These are phyloP conservation scores for Chloropsis cyanopogon DNA, from an alignment of 2,113 vertebrate genomes.

Conservation along the genomic window DNA sequence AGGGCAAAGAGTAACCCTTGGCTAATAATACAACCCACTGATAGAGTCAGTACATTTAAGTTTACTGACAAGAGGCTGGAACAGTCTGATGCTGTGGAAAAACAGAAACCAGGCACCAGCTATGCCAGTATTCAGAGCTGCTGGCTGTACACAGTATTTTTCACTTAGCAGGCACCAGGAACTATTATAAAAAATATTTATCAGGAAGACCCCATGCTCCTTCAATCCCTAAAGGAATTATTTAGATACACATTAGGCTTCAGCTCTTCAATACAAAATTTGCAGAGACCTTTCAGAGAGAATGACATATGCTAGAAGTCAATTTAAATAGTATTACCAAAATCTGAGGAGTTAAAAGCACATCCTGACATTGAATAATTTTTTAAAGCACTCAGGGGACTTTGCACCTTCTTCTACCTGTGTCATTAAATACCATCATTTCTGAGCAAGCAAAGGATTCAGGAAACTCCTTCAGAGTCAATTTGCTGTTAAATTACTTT, in stretches of 20 bases:
- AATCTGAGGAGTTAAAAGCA: neutral
- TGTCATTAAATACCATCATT: neutral
- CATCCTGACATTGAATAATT: neutral
- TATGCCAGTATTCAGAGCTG: neutral
- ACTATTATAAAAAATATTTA: neutral
- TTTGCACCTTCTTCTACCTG: neutral
- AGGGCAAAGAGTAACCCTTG: slow-evolving; percentile 16
- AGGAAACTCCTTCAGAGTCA: neutral
- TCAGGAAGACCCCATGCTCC: neutral
- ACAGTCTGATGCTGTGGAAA: slow-evolving; percentile 29
- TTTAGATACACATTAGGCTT: neutral
- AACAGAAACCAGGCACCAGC: slow-evolving; percentile 15
- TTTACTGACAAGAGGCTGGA: slow-evolving; percentile 16
- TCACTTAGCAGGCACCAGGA: neutral
- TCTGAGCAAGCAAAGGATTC: neutral
- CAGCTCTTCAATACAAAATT: neutral
- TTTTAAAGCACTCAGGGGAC: neutral
- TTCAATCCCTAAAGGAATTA: neutral
- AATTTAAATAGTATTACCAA: neutral
- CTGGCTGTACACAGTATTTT: neutral
- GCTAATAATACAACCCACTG: slow-evolving; percentile 34
- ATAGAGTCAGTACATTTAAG: neutral
- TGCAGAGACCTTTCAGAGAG: neutral
- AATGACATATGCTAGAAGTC: neutral
- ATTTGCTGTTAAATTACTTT: neutral